A percentile compares a stretch with the other conserved stretches of the same genome.
Conservation (phyloP, 2,797 vertebrate genomes). For the Anabas testudineus region DNA sequence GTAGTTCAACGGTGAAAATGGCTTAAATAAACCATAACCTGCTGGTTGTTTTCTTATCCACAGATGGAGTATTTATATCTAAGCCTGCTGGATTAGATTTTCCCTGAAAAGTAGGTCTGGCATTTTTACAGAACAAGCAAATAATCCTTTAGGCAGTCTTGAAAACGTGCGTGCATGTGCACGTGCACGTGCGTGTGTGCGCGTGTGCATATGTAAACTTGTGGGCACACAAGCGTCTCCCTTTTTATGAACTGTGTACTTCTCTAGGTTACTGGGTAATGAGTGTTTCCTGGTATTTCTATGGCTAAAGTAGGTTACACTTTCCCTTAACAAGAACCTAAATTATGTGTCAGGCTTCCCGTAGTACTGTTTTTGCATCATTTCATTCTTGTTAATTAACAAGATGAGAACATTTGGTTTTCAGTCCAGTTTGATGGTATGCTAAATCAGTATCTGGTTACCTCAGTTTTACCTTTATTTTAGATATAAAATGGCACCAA, state of each 20-base stretch:
- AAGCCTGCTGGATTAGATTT: conserved; percentile 15
- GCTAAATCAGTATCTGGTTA: background rate
- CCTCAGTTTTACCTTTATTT: background rate
- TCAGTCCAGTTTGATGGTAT: background rate
- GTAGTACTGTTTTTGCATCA: conserved; percentile 21
- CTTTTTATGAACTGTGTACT: conserved; percentile 2
- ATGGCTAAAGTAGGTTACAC: background rate
- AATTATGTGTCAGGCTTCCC: conserved; percentile 45
- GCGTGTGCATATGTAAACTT: conserved; percentile 12
- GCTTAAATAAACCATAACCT: conserved; percentile 13
- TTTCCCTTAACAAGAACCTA: conserved; percentile 32
- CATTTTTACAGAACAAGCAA: conserved; percentile 15
- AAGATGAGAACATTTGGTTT: background rate
- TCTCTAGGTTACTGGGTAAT: conserved; percentile 18
- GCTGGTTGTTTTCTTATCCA: background rate
- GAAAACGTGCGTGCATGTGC: conserved; percentile 13
- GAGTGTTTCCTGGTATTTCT: conserved; percentile 13
- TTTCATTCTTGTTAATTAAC: background rate
- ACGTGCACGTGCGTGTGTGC: conserved; percentile 15
- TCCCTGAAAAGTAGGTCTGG: conserved; percentile 26
- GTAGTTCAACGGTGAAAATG: too few relatives aligned
- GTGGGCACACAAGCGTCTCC: background rate
- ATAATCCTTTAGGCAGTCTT: conserved; percentile 14
- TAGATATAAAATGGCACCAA: conserved; percentile 1
- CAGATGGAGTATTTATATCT: conserved; percentile 15